These are phyloP conservation scores for Rosalia funebris DNA, from an alignment of 2,888 invertebrate species.

Conservation along the genomic window DNA sequence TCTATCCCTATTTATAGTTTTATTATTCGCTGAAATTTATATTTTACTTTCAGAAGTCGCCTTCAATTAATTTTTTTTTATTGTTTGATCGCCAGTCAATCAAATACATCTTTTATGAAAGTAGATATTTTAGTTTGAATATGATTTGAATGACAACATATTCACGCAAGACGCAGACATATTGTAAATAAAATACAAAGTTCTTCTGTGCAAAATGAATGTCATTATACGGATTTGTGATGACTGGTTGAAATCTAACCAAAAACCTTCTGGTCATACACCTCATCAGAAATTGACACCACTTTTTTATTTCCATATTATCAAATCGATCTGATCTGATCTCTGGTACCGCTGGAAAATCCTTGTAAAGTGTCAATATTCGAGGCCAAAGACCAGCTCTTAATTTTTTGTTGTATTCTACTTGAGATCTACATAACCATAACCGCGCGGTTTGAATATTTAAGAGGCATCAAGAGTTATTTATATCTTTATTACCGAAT, in stretches of 20 bases:
- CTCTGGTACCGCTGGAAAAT: constrained; percentile 5
- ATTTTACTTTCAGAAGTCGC: too few relatives aligned
- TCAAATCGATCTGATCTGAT: not conserved
- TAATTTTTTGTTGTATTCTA: constrained; percentile 1
- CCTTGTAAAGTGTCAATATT: constrained; percentile 31
- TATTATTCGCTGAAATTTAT: too few relatives aligned
- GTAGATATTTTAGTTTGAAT: too few relatives aligned
- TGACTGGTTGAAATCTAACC: not conserved
- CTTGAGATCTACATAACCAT: not conserved
- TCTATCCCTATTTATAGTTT: too few relatives aligned
- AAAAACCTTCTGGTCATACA: not conserved
- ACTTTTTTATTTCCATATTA: not conserved
- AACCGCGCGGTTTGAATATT: constrained; percentile 14
- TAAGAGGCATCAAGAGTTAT: constrained; percentile 19
- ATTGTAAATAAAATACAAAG: not conserved
- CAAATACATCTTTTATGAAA: too few relatives aligned
- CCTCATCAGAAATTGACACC: not conserved
- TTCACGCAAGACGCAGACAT: too few relatives aligned
- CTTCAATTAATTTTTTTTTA: too few relatives aligned
- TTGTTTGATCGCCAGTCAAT: too few relatives aligned
- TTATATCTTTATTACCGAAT: constrained; percentile 23
- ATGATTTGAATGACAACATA: too few relatives aligned
- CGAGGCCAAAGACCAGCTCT: constrained; percentile 28
- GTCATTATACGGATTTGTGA: not conserved
- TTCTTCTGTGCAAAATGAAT: not conserved